Evolutionary conservation across 2,888 invertebrate species (phyloP).

Genomic region (Philhelius pedissequus): DNA sequence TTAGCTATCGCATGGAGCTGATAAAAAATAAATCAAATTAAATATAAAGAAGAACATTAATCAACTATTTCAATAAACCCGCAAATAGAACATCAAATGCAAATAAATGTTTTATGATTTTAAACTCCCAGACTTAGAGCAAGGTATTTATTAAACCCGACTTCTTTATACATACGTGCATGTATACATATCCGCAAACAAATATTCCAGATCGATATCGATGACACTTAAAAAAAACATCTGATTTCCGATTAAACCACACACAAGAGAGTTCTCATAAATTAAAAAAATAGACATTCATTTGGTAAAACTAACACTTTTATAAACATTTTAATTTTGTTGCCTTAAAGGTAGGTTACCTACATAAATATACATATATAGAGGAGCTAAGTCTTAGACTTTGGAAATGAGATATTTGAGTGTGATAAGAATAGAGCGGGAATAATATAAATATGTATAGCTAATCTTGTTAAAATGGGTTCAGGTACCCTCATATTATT

Average conservation of each 20-base stretch:
- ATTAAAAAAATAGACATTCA: constrained; percentile 29
- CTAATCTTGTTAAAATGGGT: constrained; percentile 8
- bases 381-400: constrained; percentile 37
- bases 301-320: constrained; percentile 37
- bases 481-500: neutral
- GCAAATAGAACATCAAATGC: neutral
- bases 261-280: constrained; percentile 42
- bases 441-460: constrained; percentile 24
- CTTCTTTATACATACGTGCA: neutral
- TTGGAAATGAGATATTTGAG: constrained; percentile 31
- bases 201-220: constrained; percentile 40
- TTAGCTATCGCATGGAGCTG: neutral
- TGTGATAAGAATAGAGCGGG: constrained; percentile 37
- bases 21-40: neutral
- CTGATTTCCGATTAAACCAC: constrained; percentile 47
- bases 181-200: neutral
- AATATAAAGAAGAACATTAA: neutral
- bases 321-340: constrained; percentile 17
- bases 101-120: neutral
- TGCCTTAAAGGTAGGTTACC: neutral
- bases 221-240: constrained; percentile 59
- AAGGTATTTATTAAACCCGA: neutral
- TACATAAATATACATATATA: neutral
- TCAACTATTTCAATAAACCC: neutral
- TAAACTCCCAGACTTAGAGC: neutral